Conservation (phyloP, 1,140 invertebrate species). For the Bemisia tabaci region DNA sequence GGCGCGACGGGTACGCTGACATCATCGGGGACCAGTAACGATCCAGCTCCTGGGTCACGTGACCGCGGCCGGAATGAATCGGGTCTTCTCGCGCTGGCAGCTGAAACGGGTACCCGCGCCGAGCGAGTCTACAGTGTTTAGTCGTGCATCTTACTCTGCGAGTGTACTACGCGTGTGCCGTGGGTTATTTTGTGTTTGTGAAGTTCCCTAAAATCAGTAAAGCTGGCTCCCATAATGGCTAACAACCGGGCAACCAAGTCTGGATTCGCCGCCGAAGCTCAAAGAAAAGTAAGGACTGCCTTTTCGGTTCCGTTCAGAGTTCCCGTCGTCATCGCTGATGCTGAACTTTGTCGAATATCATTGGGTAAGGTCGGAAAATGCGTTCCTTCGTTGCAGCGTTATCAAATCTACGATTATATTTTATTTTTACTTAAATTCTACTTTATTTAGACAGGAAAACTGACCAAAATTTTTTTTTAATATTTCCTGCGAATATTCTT, state of each 20-base stretch:
- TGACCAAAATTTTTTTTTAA: no score
- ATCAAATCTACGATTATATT: no score
- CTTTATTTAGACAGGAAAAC: no score
- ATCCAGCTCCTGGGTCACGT: background rate
- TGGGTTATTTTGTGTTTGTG: background rate
- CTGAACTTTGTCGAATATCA: no score
- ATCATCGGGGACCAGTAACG: background rate
- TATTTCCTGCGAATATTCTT: no score
- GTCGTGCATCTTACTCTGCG: background rate
- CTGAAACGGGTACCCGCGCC: background rate
- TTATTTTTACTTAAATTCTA: no score
- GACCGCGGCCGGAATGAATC: no score
- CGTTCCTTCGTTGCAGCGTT: no score
- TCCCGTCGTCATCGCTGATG: no score
- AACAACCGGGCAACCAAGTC: slow-evolving; percentile 80
- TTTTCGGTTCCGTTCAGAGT: no score
- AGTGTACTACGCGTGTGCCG: background rate
- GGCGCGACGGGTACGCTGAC: no score
- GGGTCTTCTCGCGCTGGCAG: background rate
- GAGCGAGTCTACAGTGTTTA: background rate
- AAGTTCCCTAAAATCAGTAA: background rate
- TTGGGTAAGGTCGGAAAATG: no score
- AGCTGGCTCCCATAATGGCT: slow-evolving; percentile 43
- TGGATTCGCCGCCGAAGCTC: slow-evolving; percentile 85
- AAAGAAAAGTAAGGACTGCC: slow-evolving; percentile 74